Percentiles rank a stretch among this genome's conserved stretches.
phyloP scores from a whole-genome alignment of 1,140 invertebrate genomes.

The Brachionus asplanchnoidis region DNA sequence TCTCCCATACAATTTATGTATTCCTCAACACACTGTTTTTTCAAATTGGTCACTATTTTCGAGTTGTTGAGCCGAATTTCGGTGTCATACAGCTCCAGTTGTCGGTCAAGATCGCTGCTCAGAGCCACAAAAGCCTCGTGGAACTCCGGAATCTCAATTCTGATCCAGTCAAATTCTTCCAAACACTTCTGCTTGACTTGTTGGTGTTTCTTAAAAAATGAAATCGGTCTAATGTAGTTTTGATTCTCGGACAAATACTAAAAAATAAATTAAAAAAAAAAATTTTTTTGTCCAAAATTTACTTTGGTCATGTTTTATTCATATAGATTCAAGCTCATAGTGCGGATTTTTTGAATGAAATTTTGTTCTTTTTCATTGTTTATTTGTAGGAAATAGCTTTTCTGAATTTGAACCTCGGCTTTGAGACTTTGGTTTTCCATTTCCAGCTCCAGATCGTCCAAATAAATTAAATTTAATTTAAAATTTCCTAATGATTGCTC shows the following conservation, averaged over 20 bases:
- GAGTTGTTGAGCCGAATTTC: not conserved
- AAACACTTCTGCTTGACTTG: not conserved
- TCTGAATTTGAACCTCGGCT: not conserved
- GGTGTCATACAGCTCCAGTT: not conserved
- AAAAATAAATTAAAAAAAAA: not conserved
- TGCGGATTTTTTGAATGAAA: not conserved
- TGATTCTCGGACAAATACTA: not conserved
- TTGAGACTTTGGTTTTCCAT: not conserved
- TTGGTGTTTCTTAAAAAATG: conserved; percentile 1
- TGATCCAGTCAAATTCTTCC: not conserved
- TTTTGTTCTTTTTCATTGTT: not conserved
- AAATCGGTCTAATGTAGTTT: not conserved
- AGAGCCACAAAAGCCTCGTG: not conserved
- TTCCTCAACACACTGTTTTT: not conserved
- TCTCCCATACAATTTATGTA: not conserved
- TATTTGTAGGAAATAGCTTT: not conserved
- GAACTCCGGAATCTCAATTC: not conserved
- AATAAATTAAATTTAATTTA: not conserved
- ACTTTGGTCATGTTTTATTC: not conserved
- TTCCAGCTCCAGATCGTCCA: not conserved
- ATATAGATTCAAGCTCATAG: not conserved
- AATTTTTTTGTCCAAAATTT: not conserved
- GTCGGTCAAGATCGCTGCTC: not conserved
- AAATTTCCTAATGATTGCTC: not conserved
- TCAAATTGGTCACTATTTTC: not conserved